phyloP scores from a whole-genome alignment of 2,888 invertebrate species.

The Heliconius aoede region DNA sequence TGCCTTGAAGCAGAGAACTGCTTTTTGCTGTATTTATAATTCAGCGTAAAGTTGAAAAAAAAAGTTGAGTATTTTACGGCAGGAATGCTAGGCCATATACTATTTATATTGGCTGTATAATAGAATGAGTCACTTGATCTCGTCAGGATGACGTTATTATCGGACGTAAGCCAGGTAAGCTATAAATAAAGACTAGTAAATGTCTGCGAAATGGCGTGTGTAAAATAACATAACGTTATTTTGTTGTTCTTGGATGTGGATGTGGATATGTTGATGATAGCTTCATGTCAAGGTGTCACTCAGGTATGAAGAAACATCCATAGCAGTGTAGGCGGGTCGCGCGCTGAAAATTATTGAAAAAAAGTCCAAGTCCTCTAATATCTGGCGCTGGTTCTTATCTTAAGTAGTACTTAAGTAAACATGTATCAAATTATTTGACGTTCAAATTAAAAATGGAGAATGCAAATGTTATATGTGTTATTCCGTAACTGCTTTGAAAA shows the following conservation, averaged over 20 bases:
- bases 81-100: slow-evolving; percentile 8
- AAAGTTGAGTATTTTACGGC: not conserved
- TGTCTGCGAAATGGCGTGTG: slow-evolving; percentile 8
- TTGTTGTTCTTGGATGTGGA: not conserved
- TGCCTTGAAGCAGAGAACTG: no score
- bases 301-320: not conserved
- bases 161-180: slow-evolving; percentile 40
- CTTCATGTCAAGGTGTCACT: not conserved
- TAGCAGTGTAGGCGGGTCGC: not conserved
- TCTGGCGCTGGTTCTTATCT: no score
- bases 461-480: not conserved
- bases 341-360: not conserved
- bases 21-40: no score
- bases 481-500: slow-evolving; percentile 9
- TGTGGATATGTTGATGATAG: not conserved
- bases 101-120: slow-evolving; percentile 17
- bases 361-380: no score
- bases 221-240: slow-evolving; percentile 2
- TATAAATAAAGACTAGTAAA: slow-evolving; percentile 35
- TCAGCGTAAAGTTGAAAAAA: not conserved
- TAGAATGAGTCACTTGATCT: slow-evolving; percentile 36
- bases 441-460: not conserved
- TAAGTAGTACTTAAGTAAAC: no score
- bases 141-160: slow-evolving; percentile 42
- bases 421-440: no score